Percentiles rank a stretch among this genome's conserved stretches.
Conservation (phyloP, 64 coral and sea anemone species). For the Pachyseris speciosa region DNA sequence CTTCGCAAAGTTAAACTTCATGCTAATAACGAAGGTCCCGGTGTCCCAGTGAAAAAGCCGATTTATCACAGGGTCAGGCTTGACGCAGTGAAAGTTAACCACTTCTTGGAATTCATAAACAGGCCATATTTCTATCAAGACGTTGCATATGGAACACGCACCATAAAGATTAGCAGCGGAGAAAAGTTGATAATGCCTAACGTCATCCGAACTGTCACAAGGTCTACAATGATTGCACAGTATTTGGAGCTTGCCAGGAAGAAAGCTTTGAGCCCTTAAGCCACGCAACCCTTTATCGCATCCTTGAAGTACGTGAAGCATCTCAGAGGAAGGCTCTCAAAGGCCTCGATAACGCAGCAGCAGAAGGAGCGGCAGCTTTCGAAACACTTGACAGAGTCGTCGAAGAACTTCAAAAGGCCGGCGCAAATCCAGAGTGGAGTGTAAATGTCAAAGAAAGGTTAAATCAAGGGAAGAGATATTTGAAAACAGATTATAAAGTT, state of each 20-base stretch:
- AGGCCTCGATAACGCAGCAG: constrained; percentile 47
- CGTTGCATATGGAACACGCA: constrained; percentile 40
- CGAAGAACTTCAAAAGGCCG: constrained; percentile 35
- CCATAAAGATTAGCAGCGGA: constrained; percentile 28
- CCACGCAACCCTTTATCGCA: constrained; percentile 26
- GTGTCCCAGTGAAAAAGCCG: neutral
- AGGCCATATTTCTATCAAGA: constrained; percentile 67
- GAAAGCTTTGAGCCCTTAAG: constrained; percentile 39
- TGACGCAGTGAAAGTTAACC: constrained; percentile 39
- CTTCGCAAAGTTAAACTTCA: constrained; percentile 50
- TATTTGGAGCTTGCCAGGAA: constrained; percentile 5
- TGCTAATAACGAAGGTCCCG: constrained; percentile 23
- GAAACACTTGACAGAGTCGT: constrained; percentile 23
- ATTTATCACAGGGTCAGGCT: constrained; percentile 43
- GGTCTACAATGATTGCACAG: constrained; percentile 50
- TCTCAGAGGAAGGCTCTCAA: constrained; percentile 23
- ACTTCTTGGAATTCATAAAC: constrained; percentile 51
- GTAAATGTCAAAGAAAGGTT: constrained; percentile 9
- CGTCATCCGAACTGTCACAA: constrained; percentile 47
- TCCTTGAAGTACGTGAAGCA: constrained; percentile 29
- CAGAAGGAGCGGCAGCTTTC: constrained; percentile 35
- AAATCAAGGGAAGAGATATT: constrained; percentile 26
- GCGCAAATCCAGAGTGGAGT: constrained; percentile 9
- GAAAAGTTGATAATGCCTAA: constrained; percentile 34
- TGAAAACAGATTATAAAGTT: constrained; percentile 52